A percentile compares a stretch with the other conserved stretches of the same genome.
These are phyloP conservation scores for Chaetops frenatus DNA, from an alignment of 2,113 vertebrate genomes.

Conservation along the genomic window DNA sequence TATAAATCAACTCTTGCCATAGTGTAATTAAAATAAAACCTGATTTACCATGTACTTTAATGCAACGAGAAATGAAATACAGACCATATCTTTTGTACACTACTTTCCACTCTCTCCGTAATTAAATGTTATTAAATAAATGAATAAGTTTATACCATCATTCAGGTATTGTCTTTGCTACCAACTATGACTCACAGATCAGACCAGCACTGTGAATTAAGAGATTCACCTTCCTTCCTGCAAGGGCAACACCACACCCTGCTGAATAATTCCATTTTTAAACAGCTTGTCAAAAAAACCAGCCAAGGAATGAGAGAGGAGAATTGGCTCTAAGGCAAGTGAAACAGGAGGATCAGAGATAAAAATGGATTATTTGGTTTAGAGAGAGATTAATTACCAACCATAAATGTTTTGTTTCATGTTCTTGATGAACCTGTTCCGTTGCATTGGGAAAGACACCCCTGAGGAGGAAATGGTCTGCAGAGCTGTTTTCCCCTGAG, in stretches of 20 bases:
- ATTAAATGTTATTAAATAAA: conserved; percentile 52
- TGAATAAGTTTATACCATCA: not conserved
- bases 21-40: conserved; percentile 51
- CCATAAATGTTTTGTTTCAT: not conserved
- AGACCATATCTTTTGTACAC: not conserved
- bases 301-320: not conserved
- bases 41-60: conserved; percentile 24
- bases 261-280: not conserved
- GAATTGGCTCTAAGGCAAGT: not conserved
- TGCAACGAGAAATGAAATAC: conserved; percentile 39
- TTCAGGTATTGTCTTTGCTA: conserved; percentile 14
- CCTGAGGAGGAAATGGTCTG: not conserved
- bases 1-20: conserved; percentile 26
- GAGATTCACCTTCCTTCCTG: not conserved
- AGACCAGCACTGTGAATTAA: not conserved
- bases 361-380: not conserved
- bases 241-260: not conserved
- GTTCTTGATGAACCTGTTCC: not conserved
- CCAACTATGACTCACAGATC: not conserved
- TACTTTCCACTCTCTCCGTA: not conserved
- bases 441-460: not conserved
- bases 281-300: not conserved
- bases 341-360: not conserved
- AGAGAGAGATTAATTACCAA: not conserved
- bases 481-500: not conserved